phyloP scores from a whole-genome alignment of 2,113 vertebrate species.

The Cheirogaleus medius region DNA sequence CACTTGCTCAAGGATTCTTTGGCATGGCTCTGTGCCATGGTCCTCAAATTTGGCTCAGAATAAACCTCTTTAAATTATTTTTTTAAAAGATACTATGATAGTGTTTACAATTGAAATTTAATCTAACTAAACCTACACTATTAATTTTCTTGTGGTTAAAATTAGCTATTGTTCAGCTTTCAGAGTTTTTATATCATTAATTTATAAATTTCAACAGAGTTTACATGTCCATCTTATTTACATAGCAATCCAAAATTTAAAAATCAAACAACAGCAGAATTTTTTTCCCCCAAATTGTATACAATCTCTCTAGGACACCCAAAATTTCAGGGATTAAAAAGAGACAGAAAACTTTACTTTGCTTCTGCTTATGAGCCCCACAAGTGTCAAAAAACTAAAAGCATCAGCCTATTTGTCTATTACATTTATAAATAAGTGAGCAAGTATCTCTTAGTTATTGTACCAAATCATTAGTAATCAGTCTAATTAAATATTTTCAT shows the following conservation, averaged over 20 bases:
- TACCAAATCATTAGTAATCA: neutral
- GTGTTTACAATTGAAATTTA: slow-evolving; percentile 2
- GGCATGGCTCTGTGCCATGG: too few relatives aligned
- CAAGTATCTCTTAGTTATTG: neutral
- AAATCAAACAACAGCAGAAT: neutral
- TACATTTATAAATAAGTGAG: neutral
- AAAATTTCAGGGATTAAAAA: neutral
- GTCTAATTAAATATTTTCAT: neutral
- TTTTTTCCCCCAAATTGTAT: neutral
- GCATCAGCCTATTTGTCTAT: neutral
- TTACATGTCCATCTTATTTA: neutral
- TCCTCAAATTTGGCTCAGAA: too few relatives aligned
- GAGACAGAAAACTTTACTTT: neutral
- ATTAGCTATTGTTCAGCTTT: neutral
- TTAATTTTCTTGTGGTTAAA: neutral
- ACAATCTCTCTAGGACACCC: neutral
- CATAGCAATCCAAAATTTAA: neutral
- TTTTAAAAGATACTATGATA: neutral
- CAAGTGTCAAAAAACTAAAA: neutral
- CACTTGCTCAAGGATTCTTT: too few relatives aligned
- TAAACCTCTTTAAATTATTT: too few relatives aligned
- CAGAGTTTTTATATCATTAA: neutral
- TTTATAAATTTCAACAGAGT: neutral
- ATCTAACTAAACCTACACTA: neutral
- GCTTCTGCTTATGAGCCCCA: neutral